These are phyloP conservation scores for Callyntrura sp. DNA, from an alignment of 2,888 invertebrate species.

Conservation along the genomic window DNA sequence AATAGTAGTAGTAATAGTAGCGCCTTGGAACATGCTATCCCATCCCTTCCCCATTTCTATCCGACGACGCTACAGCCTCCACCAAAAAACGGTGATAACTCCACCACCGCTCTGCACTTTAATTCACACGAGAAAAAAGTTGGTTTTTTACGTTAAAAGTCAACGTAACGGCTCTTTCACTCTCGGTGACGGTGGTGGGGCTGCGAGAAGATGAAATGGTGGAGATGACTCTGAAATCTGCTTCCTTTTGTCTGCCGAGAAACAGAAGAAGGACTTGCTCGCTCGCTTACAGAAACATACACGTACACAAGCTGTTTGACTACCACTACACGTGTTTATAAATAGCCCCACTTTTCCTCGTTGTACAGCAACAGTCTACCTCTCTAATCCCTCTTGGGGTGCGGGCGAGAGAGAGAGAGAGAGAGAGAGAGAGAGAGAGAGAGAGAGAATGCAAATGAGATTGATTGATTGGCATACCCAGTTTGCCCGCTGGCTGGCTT, in stretches of 20 bases:
- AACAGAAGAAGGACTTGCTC: neutral
- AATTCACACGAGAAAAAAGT: neutral
- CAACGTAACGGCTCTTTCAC: no score
- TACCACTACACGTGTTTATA: slow-evolving; percentile 16
- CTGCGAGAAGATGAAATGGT: neutral
- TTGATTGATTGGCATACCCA: slow-evolving; percentile 20
- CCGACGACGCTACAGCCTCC: neutral
- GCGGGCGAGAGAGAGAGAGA: neutral
- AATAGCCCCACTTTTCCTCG: slow-evolving; percentile 30
- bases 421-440: neutral
- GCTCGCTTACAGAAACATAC: neutral
- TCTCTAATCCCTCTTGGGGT: no score
- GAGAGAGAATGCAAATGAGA: slow-evolving; percentile 15
- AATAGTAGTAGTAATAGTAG: no score
- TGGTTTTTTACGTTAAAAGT: neutral
- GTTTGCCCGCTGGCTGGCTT: slow-evolving; percentile 8
- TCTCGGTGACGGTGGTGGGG: neutral
- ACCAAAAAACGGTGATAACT: neutral
- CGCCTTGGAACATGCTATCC: no score
- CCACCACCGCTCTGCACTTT: no score
- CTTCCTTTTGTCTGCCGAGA: slow-evolving; percentile 5
- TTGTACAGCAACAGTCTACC: neutral
- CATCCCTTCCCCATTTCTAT: neutral
- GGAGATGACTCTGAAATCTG: neutral
- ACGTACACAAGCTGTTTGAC: no score